phyloP scores from a whole-genome alignment of 2,797 vertebrate species.

The Alexandromys oeconomus region DNA sequence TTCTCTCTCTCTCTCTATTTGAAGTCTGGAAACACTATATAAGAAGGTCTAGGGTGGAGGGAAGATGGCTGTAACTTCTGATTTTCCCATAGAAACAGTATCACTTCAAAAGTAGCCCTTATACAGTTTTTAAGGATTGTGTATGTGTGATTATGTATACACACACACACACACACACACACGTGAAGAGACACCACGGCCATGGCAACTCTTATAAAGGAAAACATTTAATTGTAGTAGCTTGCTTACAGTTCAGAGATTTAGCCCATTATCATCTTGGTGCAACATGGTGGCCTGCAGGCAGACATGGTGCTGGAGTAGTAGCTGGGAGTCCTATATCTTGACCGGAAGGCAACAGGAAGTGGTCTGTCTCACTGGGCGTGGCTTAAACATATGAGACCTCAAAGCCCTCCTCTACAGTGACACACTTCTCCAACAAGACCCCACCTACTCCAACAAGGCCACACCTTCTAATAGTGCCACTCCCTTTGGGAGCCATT shows the following conservation, averaged over 20 bases:
- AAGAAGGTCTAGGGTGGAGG: not conserved
- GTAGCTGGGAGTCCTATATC: not conserved
- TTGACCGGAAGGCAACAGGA: not conserved
- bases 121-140: not conserved
- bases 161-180: too few species aligned
- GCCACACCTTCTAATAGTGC: not conserved
- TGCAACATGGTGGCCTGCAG: not conserved
- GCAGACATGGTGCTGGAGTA: not conserved
- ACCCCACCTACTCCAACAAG: not conserved
- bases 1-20: not conserved
- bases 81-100: slow-evolving; percentile 59
- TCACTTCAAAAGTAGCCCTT: slow-evolving; percentile 25
- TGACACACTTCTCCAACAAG: not conserved
- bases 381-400: not conserved
- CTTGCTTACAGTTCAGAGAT: not conserved
- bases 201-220: not conserved
- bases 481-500: not conserved
- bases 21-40: not conserved
- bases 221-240: not conserved
- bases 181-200: not conserved
- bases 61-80: not conserved
- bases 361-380: not conserved
- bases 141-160: not conserved
- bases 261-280: not conserved
- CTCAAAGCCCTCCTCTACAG: not conserved